These are phyloP conservation scores for Syngnathus floridae DNA, from an alignment of 2,113 vertebrate genomes.

Conservation along the genomic window DNA sequence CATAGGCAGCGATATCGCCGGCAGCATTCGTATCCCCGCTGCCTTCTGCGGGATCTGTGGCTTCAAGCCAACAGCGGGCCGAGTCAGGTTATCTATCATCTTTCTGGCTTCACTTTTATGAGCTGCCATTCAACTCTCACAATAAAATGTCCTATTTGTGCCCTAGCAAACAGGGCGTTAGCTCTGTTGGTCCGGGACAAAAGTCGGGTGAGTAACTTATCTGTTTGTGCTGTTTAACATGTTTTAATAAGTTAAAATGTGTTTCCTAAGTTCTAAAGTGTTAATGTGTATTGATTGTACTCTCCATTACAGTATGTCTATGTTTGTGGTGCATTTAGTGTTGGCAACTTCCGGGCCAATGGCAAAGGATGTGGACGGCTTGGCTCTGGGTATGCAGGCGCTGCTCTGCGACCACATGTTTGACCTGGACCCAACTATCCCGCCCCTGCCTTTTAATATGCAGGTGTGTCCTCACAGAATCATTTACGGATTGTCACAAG, in stretches of 20 bases:
- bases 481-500: not conserved
- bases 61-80: slow-evolving; percentile 59
- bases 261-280: too few relatives aligned
- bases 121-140: not conserved
- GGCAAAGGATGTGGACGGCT: slow-evolving; percentile 82
- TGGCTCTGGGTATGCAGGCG: slow-evolving; percentile 82
- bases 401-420: slow-evolving; percentile 86
- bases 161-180: slow-evolving; percentile 45
- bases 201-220: slow-evolving; percentile 55
- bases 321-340: slow-evolving; percentile 53
- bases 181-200: slow-evolving; percentile 33
- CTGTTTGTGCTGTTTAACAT: too few relatives aligned
- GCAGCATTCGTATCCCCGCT: slow-evolving; percentile 67
- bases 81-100: slow-evolving; percentile 56
- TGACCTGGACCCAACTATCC: slow-evolving; percentile 79
- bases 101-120: not conserved
- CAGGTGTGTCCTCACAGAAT: slow-evolving; percentile 34
- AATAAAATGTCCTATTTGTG: slow-evolving; percentile 6
- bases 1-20: slow-evolving; percentile 64
- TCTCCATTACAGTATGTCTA: not conserved
- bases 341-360: slow-evolving; percentile 69
- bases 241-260: too few relatives aligned
- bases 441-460: slow-evolving; percentile 79
- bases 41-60: slow-evolving; percentile 73
- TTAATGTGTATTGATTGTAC: too few relatives aligned